These are phyloP conservation scores for Clarias macrocephalus DNA, from an alignment of 2,113 vertebrate genomes.

Conservation along the genomic window DNA sequence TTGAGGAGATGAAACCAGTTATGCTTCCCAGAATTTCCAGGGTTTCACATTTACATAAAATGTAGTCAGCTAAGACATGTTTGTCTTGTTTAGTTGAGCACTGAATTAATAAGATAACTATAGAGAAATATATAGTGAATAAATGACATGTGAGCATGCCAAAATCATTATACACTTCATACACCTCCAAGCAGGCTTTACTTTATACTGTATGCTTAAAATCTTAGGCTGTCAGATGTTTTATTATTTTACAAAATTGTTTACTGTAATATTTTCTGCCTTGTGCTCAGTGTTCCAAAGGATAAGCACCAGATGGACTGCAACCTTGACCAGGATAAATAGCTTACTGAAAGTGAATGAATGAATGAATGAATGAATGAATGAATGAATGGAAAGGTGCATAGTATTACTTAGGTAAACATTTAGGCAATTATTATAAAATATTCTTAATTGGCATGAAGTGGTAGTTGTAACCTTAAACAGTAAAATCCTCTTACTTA, in stretches of 20 bases:
- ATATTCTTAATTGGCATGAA: not conserved
- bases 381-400: not conserved
- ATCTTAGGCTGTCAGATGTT: not conserved
- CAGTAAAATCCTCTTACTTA: no score
- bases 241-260: not conserved
- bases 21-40: not conserved
- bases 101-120: not conserved
- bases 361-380: not conserved
- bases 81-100: no score
- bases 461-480: not conserved
- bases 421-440: not conserved
- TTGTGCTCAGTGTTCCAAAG: not conserved
- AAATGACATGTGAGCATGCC: not conserved
- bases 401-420: not conserved
- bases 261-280: not conserved
- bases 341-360: not conserved
- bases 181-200: not conserved
- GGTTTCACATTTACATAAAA: not conserved
- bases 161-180: not conserved
- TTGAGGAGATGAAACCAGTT: not conserved
- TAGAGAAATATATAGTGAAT: not conserved
- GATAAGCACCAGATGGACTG: not conserved
- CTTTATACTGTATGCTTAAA: not conserved
- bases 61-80: not conserved
- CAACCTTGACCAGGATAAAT: not conserved